Conservation (phyloP, 2,888 invertebrate genomes). For the Nemapogon koenigi region DNA sequence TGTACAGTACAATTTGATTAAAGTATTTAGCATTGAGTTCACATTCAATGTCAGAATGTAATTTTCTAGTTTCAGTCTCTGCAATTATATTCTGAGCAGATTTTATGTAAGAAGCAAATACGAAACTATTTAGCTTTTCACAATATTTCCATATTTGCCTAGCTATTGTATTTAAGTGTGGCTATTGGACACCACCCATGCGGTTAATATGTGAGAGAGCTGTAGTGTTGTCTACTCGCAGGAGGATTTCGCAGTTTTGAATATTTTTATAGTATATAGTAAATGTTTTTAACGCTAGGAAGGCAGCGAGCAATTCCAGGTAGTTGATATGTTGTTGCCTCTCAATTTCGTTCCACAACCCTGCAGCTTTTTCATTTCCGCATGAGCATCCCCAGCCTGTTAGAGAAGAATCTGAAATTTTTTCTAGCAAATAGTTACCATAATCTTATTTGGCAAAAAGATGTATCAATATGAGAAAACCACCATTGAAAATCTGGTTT, state of each 20-base stretch:
- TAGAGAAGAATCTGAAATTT: slow-evolving; percentile 19
- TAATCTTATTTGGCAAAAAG: not conserved
- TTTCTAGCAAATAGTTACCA: slow-evolving; percentile 15
- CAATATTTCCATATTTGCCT: slow-evolving; percentile 9
- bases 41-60: slow-evolving; percentile 11
- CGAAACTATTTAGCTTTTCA: not conserved
- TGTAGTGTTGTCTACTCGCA: slow-evolving; percentile 18
- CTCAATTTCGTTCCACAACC: slow-evolving; percentile 11
- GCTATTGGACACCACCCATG: slow-evolving; percentile 15
- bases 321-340: slow-evolving; percentile 16
- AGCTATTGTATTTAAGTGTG: slow-evolving; percentile 6
- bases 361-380: slow-evolving; percentile 13
- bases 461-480: slow-evolving; percentile 1
- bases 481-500: slow-evolving; percentile 14
- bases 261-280: slow-evolving; percentile 15
- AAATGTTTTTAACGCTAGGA: slow-evolving; percentile 19
- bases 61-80: slow-evolving; percentile 10
- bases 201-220: slow-evolving; percentile 18
- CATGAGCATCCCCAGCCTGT: slow-evolving; percentile 19
- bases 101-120: slow-evolving; percentile 11
- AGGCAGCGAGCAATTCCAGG: slow-evolving; percentile 19
- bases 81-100: slow-evolving; percentile 12
- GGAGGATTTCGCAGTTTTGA: slow-evolving; percentile 14
- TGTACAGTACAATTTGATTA: no score
- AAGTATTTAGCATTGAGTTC: no score